A percentile compares a stretch with the other conserved stretches of the same genome.
phyloP scores from a whole-genome alignment of 2,888 invertebrate species.

The Hirtodrosophila duncani region DNA sequence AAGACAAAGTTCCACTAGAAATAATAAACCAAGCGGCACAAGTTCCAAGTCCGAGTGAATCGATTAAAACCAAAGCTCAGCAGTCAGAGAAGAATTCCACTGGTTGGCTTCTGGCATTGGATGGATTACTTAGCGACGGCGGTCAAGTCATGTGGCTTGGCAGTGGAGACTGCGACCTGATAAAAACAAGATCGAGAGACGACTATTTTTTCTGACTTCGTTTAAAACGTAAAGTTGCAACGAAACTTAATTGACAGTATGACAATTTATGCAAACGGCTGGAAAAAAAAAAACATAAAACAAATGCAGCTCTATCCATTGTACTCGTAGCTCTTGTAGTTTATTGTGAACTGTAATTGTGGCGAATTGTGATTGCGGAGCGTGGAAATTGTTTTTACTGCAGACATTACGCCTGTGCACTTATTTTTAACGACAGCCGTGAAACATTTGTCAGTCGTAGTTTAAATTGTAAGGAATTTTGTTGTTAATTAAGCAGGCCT shows the following conservation, averaged over 20 bases:
- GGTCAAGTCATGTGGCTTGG: not conserved
- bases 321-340: no score
- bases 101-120: slow-evolving; percentile 48
- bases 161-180: slow-evolving; percentile 22
- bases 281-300: no score
- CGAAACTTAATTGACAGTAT: slow-evolving; percentile 65
- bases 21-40: slow-evolving; percentile 62
- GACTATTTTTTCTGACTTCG: no score
- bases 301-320: no score
- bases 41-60: no score
- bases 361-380: slow-evolving; percentile 28
- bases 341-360: slow-evolving; percentile 29
- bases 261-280: slow-evolving; percentile 70
- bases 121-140: not conserved
- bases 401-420: no score
- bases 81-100: slow-evolving; percentile 44
- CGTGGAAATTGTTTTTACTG: slow-evolving; percentile 40
- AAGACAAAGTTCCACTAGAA: slow-evolving; percentile 63
- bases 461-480: no score
- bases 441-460: no score
- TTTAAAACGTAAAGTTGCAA: no score
- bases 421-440: no score
- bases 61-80: slow-evolving; percentile 48
- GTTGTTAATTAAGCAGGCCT: no score
- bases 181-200: slow-evolving; percentile 38